These are phyloP conservation scores for Rallus limicola DNA, from an alignment of 2,113 vertebrate species.

Conservation along the genomic window DNA sequence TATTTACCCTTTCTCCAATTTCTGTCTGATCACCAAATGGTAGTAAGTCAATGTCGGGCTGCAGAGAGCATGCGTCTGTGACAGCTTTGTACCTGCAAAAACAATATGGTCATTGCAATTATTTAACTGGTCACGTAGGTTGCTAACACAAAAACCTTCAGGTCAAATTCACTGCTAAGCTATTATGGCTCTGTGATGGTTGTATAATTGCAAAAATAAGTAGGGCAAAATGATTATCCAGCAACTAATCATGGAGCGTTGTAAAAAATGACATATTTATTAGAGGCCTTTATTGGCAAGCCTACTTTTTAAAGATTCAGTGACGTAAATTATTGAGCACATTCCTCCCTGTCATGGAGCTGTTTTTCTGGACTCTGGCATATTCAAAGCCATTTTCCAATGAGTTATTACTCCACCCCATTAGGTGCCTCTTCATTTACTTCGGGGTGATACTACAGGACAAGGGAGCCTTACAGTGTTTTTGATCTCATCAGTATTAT, in stretches of 20 bases:
- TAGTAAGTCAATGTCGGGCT: conserved; percentile 96
- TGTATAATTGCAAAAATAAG: neutral
- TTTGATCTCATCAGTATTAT: neutral
- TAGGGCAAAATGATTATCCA: neutral
- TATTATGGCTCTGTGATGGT: neutral
- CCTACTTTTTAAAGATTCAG: neutral
- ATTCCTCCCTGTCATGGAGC: neutral
- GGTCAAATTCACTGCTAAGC: neutral
- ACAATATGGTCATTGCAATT: neutral
- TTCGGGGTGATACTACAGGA: neutral
- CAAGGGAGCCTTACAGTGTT: neutral
- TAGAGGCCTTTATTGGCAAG: neutral
- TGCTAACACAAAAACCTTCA: neutral
- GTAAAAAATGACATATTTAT: neutral
- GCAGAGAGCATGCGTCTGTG: conserved; percentile 95
- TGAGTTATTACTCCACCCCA: neutral
- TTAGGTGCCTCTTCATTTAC: neutral
- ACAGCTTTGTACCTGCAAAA: conserved; percentile 91
- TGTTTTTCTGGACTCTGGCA: neutral
- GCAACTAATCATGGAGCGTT: neutral
- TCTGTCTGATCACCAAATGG: conserved; percentile 98
- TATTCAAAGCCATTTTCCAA: neutral
- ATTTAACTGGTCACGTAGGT: neutral
- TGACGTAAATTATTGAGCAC: neutral
- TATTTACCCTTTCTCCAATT: conserved; percentile 94